phyloP scores from a whole-genome alignment of 2,888 invertebrate species.

The Aelia acuminata region DNA sequence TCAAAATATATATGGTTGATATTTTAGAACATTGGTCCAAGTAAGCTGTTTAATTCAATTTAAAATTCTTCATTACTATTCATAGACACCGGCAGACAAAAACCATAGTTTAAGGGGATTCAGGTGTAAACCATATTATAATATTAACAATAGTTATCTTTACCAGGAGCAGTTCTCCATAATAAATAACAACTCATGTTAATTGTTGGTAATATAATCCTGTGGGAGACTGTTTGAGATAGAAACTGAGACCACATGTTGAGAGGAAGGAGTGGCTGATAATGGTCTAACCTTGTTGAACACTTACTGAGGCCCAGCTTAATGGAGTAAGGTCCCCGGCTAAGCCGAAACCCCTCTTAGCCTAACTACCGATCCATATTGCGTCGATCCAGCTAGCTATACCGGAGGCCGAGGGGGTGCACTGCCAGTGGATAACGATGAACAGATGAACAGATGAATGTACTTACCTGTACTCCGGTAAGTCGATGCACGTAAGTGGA shows the following conservation, averaged over 20 bases:
- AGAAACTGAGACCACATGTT: background rate
- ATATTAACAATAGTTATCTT: background rate
- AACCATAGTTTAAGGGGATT: background rate
- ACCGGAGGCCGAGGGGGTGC: no score
- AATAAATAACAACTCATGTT: background rate
- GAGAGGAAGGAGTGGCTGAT: conserved; percentile 32
- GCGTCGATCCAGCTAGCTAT: background rate
- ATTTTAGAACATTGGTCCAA: no score
- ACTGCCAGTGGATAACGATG: no score
- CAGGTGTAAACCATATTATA: no score
- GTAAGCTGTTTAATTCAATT: no score
- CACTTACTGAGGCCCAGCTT: background rate
- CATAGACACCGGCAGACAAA: background rate
- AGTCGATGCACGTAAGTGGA: no score
- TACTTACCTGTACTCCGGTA: no score
- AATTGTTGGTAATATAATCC: background rate
- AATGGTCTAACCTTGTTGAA: conserved; percentile 46
- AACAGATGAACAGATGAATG: no score
- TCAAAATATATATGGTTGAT: no score
- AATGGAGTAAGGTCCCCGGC: conserved; percentile 9
- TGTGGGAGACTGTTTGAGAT: background rate
- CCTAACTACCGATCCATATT: conserved; percentile 47
- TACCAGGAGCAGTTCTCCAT: background rate
- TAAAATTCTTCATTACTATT: no score
- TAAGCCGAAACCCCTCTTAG: conserved; percentile 48